Base-by-base conservation (phyloP, 2,797 vertebrate species). In the Gymnothorax javanicus region DNA sequence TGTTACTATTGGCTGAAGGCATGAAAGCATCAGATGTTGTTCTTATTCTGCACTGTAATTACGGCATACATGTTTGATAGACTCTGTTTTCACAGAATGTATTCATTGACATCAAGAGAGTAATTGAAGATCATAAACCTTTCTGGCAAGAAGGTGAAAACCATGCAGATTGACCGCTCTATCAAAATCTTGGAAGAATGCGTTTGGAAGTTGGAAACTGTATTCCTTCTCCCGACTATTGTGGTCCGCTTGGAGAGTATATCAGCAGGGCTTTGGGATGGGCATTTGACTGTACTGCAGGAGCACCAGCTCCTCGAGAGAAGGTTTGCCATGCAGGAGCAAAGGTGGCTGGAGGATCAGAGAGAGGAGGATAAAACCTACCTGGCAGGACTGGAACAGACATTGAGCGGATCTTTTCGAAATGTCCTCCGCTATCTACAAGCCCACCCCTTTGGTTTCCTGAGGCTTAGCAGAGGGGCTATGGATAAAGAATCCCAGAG, bases 391-490 rank as follows among this genome's bases (percentile, higher is more conserved):
- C 88, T 95, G 0, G 87, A 89, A 52, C 88, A 86, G 52, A 93
- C 91, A 79, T 11, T 97, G 85, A 92, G 92, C 87, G 92, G 91
- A 60, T 97, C 97, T 2, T 90, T 96, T 71, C 95, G 89, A 89
- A 90, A 95, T 87, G 58, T 95, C 59, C 88, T 98, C 85, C 95
- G 96, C 54, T 87, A 94, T 33, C 86, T 97, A 64, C 88, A 89
- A 85, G 57, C 23, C 0, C 86, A 89, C 67, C 94, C 96, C 3
- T 86, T 87, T 0, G 91, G 90, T 0, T 85, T 89, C 69, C 85
- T 81, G 9, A 71, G 88, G 0, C 87, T 97, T 85, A 93, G 88
- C 88, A 7, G 5, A 0, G 73, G 94, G 88, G 64, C 43, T 0
- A 43, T 7, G 69, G 82, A 93, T 50, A 3, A 67, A 0, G 20